phyloP scores from a whole-genome alignment of 2,797 vertebrate genomes.

The Saxicola maurus region DNA sequence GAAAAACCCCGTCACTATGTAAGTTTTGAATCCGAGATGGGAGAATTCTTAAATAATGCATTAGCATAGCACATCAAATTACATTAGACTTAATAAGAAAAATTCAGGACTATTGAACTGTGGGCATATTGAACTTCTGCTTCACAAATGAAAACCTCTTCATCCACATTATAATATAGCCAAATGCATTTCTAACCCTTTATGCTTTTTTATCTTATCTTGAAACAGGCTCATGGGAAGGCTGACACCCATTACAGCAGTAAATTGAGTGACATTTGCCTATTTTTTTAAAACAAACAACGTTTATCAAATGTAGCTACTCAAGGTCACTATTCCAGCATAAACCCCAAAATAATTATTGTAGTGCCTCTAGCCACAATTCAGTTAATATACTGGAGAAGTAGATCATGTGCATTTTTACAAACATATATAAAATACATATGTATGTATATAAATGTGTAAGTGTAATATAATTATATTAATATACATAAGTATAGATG shows the following conservation, averaged over 20 bases:
- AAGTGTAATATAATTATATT: not conserved
- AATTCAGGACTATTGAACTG: not conserved
- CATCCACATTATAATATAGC: not conserved
- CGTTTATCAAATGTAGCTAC: not conserved
- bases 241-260: not conserved
- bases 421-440: not conserved
- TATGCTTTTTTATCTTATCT: not conserved
- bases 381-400: not conserved
- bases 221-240: not conserved
- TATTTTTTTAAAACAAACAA: not conserved
- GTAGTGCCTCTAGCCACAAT: not conserved
- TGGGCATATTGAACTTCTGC: not conserved
- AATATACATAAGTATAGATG: not conserved
- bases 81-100: not conserved
- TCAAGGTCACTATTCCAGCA: not conserved
- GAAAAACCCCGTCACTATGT: not conserved
- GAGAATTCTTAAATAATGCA: not conserved
- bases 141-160: not conserved
- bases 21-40: not conserved
- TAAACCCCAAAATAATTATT: not conserved
- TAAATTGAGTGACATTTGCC: not conserved
- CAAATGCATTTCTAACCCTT: not conserved
- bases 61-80: not conserved
- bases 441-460: not conserved
- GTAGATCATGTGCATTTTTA: not conserved